These are phyloP conservation scores for Polydrusus pterygomalis DNA, from an alignment of 2,888 invertebrate species.

Conservation along the genomic window DNA sequence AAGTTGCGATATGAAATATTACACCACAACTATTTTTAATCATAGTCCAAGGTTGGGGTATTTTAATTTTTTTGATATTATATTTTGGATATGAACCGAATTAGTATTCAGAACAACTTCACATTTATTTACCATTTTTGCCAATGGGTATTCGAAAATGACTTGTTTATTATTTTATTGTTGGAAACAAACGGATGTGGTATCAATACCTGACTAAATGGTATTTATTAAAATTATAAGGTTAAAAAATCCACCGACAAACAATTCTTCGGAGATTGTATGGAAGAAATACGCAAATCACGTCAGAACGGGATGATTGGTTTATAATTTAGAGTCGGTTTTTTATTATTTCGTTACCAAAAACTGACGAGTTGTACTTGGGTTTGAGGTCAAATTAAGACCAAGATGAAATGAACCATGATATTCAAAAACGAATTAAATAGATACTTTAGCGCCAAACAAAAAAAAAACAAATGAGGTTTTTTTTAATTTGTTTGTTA, in stretches of 20 bases:
- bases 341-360: constrained; percentile 8
- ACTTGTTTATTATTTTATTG: constrained; percentile 30
- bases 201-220: constrained; percentile 37
- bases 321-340: constrained; percentile 18
- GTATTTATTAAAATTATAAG: constrained; percentile 35
- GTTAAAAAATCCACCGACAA: constrained; percentile 13
- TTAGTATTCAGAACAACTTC: constrained; percentile 34
- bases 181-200: constrained; percentile 32
- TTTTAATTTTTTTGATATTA: constrained; percentile 13
- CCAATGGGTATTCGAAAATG: constrained; percentile 14
- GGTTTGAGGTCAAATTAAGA: too few species aligned
- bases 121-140: constrained; percentile 14
- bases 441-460: too few species aligned
- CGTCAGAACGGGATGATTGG: constrained; percentile 7
- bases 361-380: not conserved
- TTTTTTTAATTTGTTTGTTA: too few species aligned
- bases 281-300: constrained; percentile 8
- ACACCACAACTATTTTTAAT: constrained; percentile 25
- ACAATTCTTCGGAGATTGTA: constrained; percentile 9
- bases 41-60: constrained; percentile 15
- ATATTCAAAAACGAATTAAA: too few species aligned
- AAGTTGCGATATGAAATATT: constrained; percentile 12
- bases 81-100: constrained; percentile 10
- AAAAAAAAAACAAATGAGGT: too few species aligned
- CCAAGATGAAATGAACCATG: too few species aligned